phyloP scores from a whole-genome alignment of 2,113 vertebrate species.

The Lepisosteus osseus region DNA sequence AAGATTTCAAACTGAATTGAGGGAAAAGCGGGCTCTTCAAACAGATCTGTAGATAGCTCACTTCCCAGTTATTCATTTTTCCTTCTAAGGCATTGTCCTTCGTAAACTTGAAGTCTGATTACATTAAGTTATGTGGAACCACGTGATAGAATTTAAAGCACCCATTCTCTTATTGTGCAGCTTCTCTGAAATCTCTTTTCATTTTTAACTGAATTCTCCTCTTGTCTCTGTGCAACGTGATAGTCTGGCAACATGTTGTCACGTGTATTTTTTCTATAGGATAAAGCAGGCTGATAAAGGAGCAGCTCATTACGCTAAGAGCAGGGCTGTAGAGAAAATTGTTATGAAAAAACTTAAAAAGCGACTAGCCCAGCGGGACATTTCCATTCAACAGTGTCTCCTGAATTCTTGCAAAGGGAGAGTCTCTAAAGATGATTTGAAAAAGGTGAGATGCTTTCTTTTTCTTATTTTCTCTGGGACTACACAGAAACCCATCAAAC shows the following conservation, averaged over 20 bases:
- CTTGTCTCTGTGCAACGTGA: too few relatives aligned
- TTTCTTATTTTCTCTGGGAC: too few relatives aligned
- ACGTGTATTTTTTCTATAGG: slow-evolving; percentile 36
- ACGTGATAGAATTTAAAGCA: too few relatives aligned
- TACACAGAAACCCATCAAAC: too few relatives aligned
- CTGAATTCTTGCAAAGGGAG: slow-evolving; percentile 39
- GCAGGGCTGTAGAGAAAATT: slow-evolving; percentile 42
- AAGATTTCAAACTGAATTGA: too few relatives aligned
- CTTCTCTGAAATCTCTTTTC: slow-evolving; percentile 6
- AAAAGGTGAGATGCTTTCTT: slow-evolving; percentile 46
- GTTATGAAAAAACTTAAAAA: slow-evolving; percentile 45
- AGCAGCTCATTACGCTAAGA: slow-evolving; percentile 16
- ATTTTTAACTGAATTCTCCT: slow-evolving; percentile 24
- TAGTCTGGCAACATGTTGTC: neutral
- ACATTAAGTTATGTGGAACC: too few relatives aligned
- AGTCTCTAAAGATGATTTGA: slow-evolving; percentile 38
- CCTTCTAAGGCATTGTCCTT: too few relatives aligned
- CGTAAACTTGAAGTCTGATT: too few relatives aligned
- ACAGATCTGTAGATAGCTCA: neutral
- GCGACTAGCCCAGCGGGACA: slow-evolving; percentile 33
- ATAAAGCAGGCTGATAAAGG: slow-evolving; percentile 31
- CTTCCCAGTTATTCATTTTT: slow-evolving; percentile 7
- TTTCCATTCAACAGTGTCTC: slow-evolving; percentile 41
- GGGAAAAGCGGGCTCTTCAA: too few relatives aligned
- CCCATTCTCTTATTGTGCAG: too few relatives aligned